phyloP scores from a whole-genome alignment of 2,888 invertebrate species.

The Bugulina stolonifera region DNA sequence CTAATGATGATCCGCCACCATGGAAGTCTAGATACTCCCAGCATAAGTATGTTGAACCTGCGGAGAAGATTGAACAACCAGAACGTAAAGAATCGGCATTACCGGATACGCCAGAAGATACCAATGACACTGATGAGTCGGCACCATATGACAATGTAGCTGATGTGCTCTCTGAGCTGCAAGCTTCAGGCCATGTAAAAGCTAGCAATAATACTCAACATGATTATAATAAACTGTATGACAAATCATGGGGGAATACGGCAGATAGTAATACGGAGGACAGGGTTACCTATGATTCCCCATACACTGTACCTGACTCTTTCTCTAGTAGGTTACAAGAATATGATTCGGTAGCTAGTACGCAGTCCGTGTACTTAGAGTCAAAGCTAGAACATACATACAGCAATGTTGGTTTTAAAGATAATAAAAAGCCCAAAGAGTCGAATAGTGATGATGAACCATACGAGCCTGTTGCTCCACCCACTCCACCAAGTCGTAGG shows the following conservation, averaged over 20 bases:
- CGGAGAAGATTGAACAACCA: neutral
- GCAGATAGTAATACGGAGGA: neutral
- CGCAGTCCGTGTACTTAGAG: slow-evolving; percentile 14
- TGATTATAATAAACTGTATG: neutral
- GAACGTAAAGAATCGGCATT: neutral
- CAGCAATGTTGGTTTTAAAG: slow-evolving; percentile 4
- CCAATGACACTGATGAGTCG: slow-evolving; percentile 36
- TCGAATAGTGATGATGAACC: slow-evolving; percentile 16
- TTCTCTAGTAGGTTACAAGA: neutral
- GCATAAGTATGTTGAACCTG: neutral
- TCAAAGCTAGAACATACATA: slow-evolving; percentile 14
- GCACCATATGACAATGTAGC: slow-evolving; percentile 26
- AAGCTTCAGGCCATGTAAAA: slow-evolving; percentile 11
- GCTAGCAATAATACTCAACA: slow-evolving; percentile 4
- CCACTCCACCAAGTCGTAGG: neutral
- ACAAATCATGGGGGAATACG: too few relatives aligned
- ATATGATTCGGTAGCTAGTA: neutral
- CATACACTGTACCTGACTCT: neutral
- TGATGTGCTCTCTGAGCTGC: slow-evolving; percentile 22
- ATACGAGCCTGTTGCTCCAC: slow-evolving; percentile 2
- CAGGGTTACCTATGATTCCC: too few relatives aligned
- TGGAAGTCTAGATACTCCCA: neutral
- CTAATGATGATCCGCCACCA: neutral
- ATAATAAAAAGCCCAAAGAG: neutral
- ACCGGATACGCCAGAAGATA: slow-evolving; percentile 40